Conservation (phyloP, 2,888 invertebrate species). For the Calephelis perditalis region DNA sequence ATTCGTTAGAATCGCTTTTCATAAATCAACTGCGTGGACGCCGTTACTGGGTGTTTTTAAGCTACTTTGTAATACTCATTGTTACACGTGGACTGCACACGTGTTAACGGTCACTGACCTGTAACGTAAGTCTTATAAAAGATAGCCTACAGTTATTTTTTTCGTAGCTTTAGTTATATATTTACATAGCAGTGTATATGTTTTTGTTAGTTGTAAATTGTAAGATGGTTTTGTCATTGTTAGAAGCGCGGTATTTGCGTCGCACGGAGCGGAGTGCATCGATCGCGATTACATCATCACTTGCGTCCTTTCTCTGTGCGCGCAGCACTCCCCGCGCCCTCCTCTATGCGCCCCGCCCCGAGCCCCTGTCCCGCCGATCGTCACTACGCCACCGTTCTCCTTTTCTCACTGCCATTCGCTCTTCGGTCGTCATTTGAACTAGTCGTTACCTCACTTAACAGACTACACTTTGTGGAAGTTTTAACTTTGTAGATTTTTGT, state of each 20-base stretch:
- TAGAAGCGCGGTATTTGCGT: slow-evolving; percentile 41
- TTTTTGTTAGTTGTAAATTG: slow-evolving; percentile 7
- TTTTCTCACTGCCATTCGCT: slow-evolving; percentile 66
- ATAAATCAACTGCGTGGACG: slow-evolving; percentile 15
- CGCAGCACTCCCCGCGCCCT: slow-evolving; percentile 54
- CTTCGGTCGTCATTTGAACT: slow-evolving; percentile 52
- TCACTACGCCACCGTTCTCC: slow-evolving; percentile 46
- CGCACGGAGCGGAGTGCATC: slow-evolving; percentile 57
- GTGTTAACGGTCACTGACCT: slow-evolving; percentile 58
- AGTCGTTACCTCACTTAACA: slow-evolving; percentile 43
- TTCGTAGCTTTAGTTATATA: slow-evolving; percentile 24
- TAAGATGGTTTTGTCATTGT: slow-evolving; percentile 27
- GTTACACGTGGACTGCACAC: slow-evolving; percentile 46
- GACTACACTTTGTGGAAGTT: slow-evolving; percentile 47
- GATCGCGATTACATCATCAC: slow-evolving; percentile 76
- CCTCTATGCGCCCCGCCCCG: slow-evolving; percentile 31
- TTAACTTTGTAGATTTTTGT: slow-evolving; percentile 35
- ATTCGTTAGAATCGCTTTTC: slow-evolving; percentile 26
- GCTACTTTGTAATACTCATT: slow-evolving; percentile 27
- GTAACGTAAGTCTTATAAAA: slow-evolving; percentile 25
- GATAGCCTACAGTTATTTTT: slow-evolving; percentile 5
- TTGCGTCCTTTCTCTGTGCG: slow-evolving; percentile 75
- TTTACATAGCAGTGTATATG: not conserved
- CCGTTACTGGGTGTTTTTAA: slow-evolving; percentile 15
- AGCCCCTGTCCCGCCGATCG: slow-evolving; percentile 50